Conservation (phyloP, 2,888 invertebrate genomes). For the Linnaemya vulpina region DNA sequence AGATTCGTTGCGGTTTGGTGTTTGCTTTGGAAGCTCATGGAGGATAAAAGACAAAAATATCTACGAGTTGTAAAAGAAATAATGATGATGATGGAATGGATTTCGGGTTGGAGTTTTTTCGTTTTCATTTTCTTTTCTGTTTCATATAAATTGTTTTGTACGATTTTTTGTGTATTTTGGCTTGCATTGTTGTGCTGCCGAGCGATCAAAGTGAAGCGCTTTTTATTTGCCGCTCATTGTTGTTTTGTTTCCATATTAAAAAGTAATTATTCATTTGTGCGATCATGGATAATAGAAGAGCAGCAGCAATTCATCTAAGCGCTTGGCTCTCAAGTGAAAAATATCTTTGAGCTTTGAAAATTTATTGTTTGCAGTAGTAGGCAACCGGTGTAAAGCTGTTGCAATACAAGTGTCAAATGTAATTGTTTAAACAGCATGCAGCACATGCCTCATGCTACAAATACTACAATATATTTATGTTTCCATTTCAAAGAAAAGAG, state of each 20-base stretch:
- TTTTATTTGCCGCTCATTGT: slow-evolving; percentile 77
- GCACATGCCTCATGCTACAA: slow-evolving; percentile 62
- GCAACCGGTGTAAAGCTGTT: slow-evolving; percentile 32
- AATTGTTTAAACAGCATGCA: slow-evolving; percentile 72
- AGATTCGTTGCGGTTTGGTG: slow-evolving; percentile 66
- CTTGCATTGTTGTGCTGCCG: slow-evolving; percentile 79
- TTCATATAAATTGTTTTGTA: slow-evolving; percentile 38
- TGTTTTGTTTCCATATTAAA: slow-evolving; percentile 76
- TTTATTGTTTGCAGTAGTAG: slow-evolving; percentile 40
- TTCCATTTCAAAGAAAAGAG: neutral
- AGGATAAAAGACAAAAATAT: slow-evolving; percentile 23
- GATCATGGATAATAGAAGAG: slow-evolving; percentile 54
- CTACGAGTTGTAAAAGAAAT: slow-evolving; percentile 39
- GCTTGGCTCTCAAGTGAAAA: slow-evolving; percentile 33
- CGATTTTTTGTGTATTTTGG: slow-evolving; percentile 77
- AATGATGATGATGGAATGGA: slow-evolving; percentile 67
- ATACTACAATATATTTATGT: slow-evolving; percentile 18
- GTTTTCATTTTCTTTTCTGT: no score
- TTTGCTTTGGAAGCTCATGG: slow-evolving; percentile 61
- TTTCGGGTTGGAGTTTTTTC: slow-evolving; percentile 7
- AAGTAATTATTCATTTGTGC: slow-evolving; percentile 79
- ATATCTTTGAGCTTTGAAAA: slow-evolving; percentile 34
- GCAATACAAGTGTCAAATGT: slow-evolving; percentile 74
- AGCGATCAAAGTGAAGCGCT: slow-evolving; percentile 82
- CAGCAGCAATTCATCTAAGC: slow-evolving; percentile 38